Evolutionary conservation across 2,113 vertebrate genomes (phyloP).

Genomic region (Pongo abelii): DNA sequence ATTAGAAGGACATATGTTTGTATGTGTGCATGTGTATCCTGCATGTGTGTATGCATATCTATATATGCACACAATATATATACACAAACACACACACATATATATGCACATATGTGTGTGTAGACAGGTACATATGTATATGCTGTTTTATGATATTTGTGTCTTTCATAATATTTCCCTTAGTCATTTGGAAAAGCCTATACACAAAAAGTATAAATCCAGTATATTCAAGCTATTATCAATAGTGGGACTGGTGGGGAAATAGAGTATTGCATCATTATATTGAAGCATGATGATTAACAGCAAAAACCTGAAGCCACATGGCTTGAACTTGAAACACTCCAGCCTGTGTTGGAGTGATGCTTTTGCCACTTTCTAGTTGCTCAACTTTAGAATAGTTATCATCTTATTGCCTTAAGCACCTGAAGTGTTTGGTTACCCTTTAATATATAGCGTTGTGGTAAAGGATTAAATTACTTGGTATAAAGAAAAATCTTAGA

Average conservation of each 20-base stretch:
- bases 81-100: fast-evolving
- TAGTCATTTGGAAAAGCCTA: background rate
- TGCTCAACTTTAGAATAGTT: background rate
- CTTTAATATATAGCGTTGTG: background rate
- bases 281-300: background rate
- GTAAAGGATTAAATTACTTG: background rate
- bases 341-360: background rate
- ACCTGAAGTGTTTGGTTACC: background rate
- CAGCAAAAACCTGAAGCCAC: background rate
- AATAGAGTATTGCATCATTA: background rate
- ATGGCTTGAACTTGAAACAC: background rate
- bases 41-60: background rate
- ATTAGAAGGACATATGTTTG: background rate
- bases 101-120: background rate
- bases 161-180: background rate
- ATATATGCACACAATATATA: background rate
- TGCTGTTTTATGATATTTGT: background rate
- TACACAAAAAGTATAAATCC: background rate
- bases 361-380: background rate
- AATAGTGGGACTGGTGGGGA: background rate
- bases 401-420: background rate
- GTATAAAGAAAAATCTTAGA: background rate
- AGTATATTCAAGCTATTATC: background rate
- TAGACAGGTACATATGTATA: background rate
- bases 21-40: background rate